Evolutionary conservation across 2,113 vertebrate species (phyloP).

Genomic region (Mesoclemmys tuberculata): DNA sequence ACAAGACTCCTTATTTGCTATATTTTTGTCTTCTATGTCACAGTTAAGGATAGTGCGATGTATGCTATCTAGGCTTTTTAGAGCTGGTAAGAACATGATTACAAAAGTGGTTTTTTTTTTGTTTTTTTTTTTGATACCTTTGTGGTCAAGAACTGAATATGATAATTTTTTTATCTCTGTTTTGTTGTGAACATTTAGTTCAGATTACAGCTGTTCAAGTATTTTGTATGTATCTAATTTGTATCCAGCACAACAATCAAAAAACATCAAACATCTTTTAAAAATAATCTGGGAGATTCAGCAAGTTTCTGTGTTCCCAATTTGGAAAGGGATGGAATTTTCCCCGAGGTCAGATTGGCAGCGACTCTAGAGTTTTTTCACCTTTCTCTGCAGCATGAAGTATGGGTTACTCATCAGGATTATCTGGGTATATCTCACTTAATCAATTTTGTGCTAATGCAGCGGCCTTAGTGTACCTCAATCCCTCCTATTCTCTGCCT

Average conservation of each 20-base stretch:
- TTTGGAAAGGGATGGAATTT: neutral
- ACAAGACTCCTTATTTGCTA: conserved; percentile 69
- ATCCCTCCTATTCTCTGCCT: too few species aligned
- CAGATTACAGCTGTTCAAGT: neutral
- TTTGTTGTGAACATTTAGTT: neutral
- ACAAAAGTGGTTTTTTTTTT: neutral
- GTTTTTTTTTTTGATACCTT: neutral
- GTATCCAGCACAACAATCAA: neutral
- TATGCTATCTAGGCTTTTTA: conserved; percentile 23
- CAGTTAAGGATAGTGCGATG: conserved; percentile 75
- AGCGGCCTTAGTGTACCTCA: too few species aligned
- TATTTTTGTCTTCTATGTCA: conserved; percentile 73
- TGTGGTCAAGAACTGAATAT: neutral
- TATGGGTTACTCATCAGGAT: too few species aligned
- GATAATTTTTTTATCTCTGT: neutral
- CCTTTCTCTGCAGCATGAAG: too few species aligned
- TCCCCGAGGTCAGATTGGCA: too few species aligned
- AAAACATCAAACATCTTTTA: neutral
- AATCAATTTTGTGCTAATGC: too few species aligned
- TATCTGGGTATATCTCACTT: too few species aligned
- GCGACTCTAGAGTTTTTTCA: too few species aligned
- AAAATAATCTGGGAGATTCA: neutral
- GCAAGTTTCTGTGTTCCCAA: neutral
- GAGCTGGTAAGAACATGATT: conserved; percentile 15
- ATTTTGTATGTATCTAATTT: neutral